Evolutionary conservation across 2,888 invertebrate genomes (phyloP).

Genomic region (Ophraella communa): DNA sequence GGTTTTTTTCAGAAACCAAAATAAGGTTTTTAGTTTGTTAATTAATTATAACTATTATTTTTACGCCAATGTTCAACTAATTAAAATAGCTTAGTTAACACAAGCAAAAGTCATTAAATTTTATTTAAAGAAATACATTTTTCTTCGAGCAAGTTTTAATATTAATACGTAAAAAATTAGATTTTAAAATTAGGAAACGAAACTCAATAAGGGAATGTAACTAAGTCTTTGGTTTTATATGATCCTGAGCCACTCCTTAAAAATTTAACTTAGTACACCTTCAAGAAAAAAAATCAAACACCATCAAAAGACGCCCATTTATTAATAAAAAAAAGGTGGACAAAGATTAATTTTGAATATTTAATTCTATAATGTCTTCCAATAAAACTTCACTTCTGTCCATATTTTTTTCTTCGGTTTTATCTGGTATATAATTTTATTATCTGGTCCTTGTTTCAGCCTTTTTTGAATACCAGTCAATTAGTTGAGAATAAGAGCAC

Average conservation of each 20-base stretch:
- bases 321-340: constrained; percentile 20
- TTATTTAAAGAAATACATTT: no score
- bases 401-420: constrained; percentile 10
- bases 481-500: constrained; percentile 49
- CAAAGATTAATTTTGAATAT: constrained; percentile 40
- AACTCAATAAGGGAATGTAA: no score
- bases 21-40: no score
- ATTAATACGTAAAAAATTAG: no score
- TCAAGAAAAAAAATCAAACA: not conserved
- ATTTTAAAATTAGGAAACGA: no score
- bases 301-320: not conserved
- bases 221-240: no score
- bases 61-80: no score
- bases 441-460: constrained; percentile 41
- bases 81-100: no score
- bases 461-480: constrained; percentile 49
- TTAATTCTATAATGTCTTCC: constrained; percentile 34
- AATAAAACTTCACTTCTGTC: constrained; percentile 36
- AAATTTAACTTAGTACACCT: not conserved
- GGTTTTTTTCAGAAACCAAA: no score
- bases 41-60: no score
- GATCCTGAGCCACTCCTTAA: not conserved
- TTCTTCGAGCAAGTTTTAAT: no score
- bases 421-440: constrained; percentile 43
- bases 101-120: no score